Conservation (phyloP, 1,140 invertebrate species). For the Lasioglossum baleicum region DNA sequence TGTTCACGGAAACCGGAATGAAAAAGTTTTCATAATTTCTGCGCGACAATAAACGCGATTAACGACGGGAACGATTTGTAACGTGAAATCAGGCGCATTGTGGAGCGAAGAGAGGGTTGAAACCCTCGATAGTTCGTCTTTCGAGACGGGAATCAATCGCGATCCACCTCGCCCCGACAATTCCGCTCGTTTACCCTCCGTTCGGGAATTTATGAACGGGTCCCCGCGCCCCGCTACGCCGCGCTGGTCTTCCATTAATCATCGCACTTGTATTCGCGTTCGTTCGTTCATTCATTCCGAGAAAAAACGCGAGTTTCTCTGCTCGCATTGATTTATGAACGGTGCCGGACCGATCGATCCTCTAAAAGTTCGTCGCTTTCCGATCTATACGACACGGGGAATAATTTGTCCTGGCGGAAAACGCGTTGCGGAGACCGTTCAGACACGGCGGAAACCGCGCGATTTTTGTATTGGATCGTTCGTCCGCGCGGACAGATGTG, state of each 20-base stretch:
- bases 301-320: neutral
- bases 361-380: slow-evolving; percentile 16
- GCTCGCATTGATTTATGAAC: neutral
- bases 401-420: neutral
- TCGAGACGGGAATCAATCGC: slow-evolving; percentile 42
- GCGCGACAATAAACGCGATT: neutral
- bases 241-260: slow-evolving; percentile 55
- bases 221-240: neutral
- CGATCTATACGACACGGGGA: neutral
- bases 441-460: too few species aligned
- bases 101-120: neutral
- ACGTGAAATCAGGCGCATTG: slow-evolving; percentile 29
- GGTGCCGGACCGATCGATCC: neutral
- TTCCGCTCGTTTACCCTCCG: slow-evolving; percentile 47
- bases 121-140: slow-evolving; percentile 1
- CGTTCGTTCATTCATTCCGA: neutral
- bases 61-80: neutral
- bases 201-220: slow-evolving; percentile 63
- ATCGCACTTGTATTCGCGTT: slow-evolving; percentile 19
- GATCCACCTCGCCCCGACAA: slow-evolving; percentile 25
- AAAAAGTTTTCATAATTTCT: too few species aligned
- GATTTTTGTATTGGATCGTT: too few species aligned
- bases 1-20: too few species aligned
- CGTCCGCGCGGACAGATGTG: too few species aligned
- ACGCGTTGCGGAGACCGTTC: too few species aligned